Evolutionary conservation across 2,797 vertebrate species (phyloP).

Genomic region (Gallinago solitaria): DNA sequence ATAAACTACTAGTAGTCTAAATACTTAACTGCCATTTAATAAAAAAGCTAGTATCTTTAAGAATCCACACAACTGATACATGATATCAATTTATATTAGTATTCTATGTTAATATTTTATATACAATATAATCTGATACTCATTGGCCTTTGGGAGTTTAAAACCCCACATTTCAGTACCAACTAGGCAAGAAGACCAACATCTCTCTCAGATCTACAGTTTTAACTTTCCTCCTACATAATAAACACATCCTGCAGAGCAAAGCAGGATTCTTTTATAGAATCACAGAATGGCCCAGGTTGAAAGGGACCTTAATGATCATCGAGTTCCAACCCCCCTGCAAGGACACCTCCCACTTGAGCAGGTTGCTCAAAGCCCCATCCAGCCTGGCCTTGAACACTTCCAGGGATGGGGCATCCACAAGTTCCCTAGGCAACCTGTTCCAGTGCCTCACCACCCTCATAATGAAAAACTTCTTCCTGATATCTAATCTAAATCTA

Average conservation of each 20-base stretch:
- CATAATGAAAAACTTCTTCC: not conserved
- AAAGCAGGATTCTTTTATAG: not conserved
- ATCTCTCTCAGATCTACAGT: accelerated
- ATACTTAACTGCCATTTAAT: not conserved
- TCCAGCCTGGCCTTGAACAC: not conserved
- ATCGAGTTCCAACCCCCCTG: not conserved
- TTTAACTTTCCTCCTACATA: not conserved
- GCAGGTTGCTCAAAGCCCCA: not conserved
- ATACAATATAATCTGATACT: not conserved
- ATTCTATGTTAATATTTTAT: not conserved
- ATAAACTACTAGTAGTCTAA: not conserved
- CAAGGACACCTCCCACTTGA: not conserved
- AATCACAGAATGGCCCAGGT: not conserved
- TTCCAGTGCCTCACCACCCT: not conserved
- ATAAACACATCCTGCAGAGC: not conserved
- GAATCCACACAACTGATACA: not conserved
- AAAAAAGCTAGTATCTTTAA: not conserved
- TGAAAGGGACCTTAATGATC: not conserved
- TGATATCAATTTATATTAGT: no score
- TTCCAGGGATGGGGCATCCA: not conserved
- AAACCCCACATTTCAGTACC: not conserved
- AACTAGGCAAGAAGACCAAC: not conserved
- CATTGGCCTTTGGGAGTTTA: accelerated
- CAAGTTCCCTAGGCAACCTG: not conserved
- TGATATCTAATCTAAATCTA: not conserved